Conservation (phyloP, 2,113 vertebrate genomes). For the Lampris incognitus region DNA sequence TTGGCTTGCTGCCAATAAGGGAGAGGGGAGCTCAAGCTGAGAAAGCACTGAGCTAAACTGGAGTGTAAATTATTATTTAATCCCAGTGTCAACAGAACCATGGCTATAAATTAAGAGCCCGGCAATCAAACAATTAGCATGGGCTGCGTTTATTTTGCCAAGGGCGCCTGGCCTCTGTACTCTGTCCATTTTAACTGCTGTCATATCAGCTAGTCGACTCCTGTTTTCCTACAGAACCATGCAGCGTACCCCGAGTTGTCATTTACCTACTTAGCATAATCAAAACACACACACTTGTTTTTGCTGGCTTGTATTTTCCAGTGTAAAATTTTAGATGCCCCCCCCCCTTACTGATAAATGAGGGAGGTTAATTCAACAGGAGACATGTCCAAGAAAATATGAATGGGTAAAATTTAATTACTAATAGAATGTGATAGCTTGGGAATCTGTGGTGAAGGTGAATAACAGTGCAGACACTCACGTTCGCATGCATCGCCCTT, state of each 20-base stretch:
- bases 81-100: constrained; percentile 83
- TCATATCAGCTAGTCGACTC: constrained; percentile 58
- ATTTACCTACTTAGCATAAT: constrained; percentile 55
- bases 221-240: constrained; percentile 44
- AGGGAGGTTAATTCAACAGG: constrained; percentile 4
- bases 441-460: background rate
- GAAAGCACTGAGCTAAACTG: constrained; percentile 72
- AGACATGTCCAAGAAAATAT: constrained; percentile 5
- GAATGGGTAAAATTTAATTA: constrained; percentile 7
- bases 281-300: constrained; percentile 29
- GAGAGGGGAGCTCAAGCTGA: constrained; percentile 77
- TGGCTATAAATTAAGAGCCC: constrained; percentile 83
- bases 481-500: constrained; percentile 97
- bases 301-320: background rate
- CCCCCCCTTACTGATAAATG: background rate
- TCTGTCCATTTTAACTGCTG: constrained; percentile 65
- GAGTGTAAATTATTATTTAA: constrained; percentile 85
- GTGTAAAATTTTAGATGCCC: constrained; percentile 10
- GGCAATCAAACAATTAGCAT: constrained; percentile 82
- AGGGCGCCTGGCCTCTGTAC: constrained; percentile 48
- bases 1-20: constrained; percentile 82
- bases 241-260: constrained; percentile 38
- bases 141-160: constrained; percentile 73
- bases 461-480: constrained; percentile 83
- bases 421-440: background rate